Percentiles rank a stretch among this genome's conserved stretches.
Evolutionary conservation across 1,140 invertebrate genomes (phyloP).

Genomic region (Psilanteris sp.): DNA sequence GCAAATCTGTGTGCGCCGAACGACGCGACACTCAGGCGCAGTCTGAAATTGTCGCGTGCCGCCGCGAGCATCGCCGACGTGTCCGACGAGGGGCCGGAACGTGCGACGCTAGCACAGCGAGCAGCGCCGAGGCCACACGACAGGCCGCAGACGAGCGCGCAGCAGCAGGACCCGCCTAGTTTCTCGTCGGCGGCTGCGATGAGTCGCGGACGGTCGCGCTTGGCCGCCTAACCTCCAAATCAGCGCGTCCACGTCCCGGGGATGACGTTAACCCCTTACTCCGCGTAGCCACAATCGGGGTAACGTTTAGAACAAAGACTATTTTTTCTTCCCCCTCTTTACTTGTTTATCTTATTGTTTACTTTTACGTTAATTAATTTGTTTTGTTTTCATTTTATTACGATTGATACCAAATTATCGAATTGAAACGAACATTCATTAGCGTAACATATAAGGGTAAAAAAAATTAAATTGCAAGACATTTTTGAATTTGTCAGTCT

Average conservation of each 20-base stretch:
- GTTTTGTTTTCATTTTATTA: no score
- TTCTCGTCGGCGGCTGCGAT: conserved; percentile 21
- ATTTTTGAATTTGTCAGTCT: no score
- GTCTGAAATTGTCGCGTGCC: conserved; percentile 23
- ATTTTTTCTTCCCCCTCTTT: background rate
- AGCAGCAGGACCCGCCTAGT: conserved; percentile 20
- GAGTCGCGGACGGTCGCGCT: conserved; percentile 10
- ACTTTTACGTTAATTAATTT: no score
- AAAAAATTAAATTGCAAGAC: no score
- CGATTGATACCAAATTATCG: no score
- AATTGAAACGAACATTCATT: no score
- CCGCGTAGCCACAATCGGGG: conserved; percentile 1
- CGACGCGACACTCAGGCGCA: conserved; percentile 28
- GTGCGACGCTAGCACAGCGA: conserved; percentile 10
- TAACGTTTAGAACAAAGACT: background rate
- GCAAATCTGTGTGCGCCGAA: conserved; percentile 15
- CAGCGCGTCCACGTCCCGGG: conserved; percentile 3
- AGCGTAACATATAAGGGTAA: no score
- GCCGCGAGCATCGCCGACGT: conserved; percentile 14
- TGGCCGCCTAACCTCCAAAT: conserved; percentile 14
- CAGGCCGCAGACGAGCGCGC: background rate
- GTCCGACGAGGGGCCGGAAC: background rate
- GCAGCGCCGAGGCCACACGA: background rate
- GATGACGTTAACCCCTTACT: conserved; percentile 23
- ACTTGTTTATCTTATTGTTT: no score